These are phyloP conservation scores for Lepus europaeus DNA, from an alignment of 2,113 vertebrate species.

Conservation along the genomic window DNA sequence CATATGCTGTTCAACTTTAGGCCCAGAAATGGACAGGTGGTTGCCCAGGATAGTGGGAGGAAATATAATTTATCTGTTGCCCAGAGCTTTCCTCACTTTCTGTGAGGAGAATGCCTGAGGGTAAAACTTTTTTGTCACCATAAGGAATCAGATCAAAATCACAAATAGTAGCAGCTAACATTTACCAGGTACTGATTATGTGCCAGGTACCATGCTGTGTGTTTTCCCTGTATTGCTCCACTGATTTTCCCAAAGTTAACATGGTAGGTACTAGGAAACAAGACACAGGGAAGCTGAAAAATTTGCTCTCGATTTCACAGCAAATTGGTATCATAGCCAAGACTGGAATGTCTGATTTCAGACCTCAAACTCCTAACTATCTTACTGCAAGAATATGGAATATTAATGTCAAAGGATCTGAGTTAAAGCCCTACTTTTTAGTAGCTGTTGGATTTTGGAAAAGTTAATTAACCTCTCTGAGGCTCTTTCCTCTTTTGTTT, in stretches of 20 bases:
- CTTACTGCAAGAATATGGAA: neutral
- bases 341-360: neutral
- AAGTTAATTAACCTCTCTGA: constrained; percentile 20
- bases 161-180: neutral
- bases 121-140: constrained; percentile 11
- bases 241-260: neutral
- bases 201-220: neutral
- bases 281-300: constrained; percentile 21
- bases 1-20: constrained; percentile 1
- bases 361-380: neutral
- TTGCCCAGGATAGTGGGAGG: no score
- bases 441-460: neutral
- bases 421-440: constrained; percentile 1
- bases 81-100: neutral
- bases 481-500: neutral
- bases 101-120: constrained; percentile 20
- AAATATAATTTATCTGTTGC: neutral
- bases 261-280: neutral
- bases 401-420: neutral
- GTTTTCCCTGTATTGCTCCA: neutral
- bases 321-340: neutral
- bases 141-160: constrained; percentile 28
- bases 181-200: neutral
- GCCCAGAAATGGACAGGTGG: neutral
- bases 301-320: neutral